Base-by-base conservation (phyloP, 2,113 vertebrate genomes). In the Larimichthys crocea region DNA sequence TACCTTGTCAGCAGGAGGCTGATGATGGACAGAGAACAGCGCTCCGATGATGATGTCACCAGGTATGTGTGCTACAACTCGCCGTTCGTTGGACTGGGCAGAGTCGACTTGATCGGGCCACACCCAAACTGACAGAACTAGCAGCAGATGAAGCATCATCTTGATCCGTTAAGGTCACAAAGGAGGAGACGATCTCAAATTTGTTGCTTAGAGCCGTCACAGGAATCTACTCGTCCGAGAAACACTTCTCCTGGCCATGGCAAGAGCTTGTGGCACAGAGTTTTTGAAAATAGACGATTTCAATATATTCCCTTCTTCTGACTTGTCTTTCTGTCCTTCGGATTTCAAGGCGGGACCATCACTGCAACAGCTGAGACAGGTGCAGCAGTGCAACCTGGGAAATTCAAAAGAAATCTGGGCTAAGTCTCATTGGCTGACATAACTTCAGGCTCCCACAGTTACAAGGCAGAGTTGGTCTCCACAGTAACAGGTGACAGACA, bases 31-130 rank as follows among this genome's bases (percentile, higher is more conserved):
- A 0, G 98, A 99, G 92, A 99, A 99, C 35, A 99, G 91, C 10
- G 98, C 98, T 79, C 98, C 98, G 20, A 99, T 99, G 79, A 99
- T 97, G 92, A 99, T 96, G 95, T 99, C 98, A 10, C 98, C 98
- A 1, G 97, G 95, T 82, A 97, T 96, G 81, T 99, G 96, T 53
- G 98, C 97, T 75, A 99, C 98, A 86, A 99, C 97, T 31, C 98
- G 94, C 75, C 98, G 95, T 87, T 99, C 98, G 62, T 84, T 99
- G 57, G 97, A 93, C 87, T 97, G 97, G 74, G 96, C 96, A 53
- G 94, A 93, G 86, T 92, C 93, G 48, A 94, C 90, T 74, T 88
- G 52, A 74, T 91, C 70, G 15, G 92, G 81, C 76, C 93, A 94
- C 67, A 94, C 93, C 85, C 76, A 90, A 31, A 89, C 3, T 60